These are phyloP conservation scores for Pseudomyrmex gracilis DNA, from an alignment of 1,140 invertebrate species.

Conservation along the genomic window DNA sequence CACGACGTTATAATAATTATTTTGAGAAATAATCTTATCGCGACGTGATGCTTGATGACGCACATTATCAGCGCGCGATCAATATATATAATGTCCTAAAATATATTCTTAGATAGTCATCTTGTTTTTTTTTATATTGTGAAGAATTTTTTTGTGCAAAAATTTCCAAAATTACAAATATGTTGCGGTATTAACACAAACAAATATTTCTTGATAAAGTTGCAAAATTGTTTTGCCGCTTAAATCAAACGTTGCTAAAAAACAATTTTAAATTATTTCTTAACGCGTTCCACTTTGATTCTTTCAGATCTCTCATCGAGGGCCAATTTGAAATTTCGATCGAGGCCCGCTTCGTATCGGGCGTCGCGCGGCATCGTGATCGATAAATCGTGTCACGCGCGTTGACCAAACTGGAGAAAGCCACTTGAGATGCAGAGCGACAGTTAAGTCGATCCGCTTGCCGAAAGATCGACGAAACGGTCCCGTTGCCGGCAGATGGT, in stretches of 20 bases:
- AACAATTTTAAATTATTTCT: not conserved
- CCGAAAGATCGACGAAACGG: slow-evolving; percentile 5
- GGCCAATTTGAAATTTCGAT: not conserved
- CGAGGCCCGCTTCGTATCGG: not conserved
- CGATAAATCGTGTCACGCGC: not conserved
- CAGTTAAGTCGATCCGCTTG: not conserved
- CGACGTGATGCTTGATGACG: not conserved
- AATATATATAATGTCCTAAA: slow-evolving; percentile 38
- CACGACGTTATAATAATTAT: not conserved
- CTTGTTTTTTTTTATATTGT: not conserved
- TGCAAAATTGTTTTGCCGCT: not conserved
- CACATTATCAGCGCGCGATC: slow-evolving; percentile 53
- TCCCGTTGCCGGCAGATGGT: not conserved
- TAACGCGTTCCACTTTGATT: not conserved
- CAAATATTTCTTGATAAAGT: not conserved
- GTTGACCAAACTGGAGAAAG: not conserved
- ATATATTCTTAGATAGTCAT: not conserved
- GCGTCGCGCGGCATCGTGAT: not conserved
- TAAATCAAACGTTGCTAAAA: not conserved
- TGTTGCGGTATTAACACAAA: too few species aligned
- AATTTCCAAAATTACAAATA: too few species aligned
- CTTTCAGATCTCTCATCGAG: not conserved
- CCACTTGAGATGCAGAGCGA: slow-evolving; percentile 19
- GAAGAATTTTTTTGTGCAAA: not conserved
- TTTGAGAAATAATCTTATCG: slow-evolving; percentile 58